Conservation (phyloP, 2,797 vertebrate species). For the Pelochelys cantorii region DNA sequence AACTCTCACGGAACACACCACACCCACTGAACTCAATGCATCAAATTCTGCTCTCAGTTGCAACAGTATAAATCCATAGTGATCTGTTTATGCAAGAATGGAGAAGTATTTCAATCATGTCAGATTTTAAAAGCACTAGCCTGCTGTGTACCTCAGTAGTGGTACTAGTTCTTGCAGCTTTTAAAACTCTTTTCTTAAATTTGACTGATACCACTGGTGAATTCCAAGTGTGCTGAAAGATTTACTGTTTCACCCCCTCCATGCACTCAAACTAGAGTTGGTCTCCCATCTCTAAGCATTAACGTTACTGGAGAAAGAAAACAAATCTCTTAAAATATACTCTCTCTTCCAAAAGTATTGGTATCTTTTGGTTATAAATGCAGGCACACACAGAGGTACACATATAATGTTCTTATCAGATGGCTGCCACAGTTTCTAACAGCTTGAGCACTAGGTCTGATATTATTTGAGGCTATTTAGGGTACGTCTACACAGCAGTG, state of each 20-base stretch:
- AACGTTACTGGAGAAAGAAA: slow-evolving; percentile 61
- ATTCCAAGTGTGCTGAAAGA: slow-evolving; percentile 72
- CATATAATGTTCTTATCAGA: neutral
- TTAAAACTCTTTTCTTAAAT: slow-evolving; percentile 71
- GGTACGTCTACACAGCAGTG: too few species aligned
- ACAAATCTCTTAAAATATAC: slow-evolving; percentile 26
- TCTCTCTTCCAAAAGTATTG: slow-evolving; percentile 16
- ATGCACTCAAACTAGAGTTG: slow-evolving; percentile 44
- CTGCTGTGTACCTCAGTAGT: slow-evolving; percentile 75
- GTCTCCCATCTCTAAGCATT: slow-evolving; percentile 42
- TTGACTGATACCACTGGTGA: slow-evolving; percentile 73
- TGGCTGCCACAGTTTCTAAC: neutral
- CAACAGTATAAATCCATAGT: slow-evolving; percentile 66
- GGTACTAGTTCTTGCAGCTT: slow-evolving; percentile 73
- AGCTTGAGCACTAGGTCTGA: neutral
- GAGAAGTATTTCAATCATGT: slow-evolving; percentile 81
- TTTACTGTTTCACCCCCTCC: slow-evolving; percentile 58
- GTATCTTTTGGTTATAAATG: neutral
- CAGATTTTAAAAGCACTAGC: slow-evolving; percentile 79
- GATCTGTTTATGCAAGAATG: slow-evolving; percentile 75
- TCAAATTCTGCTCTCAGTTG: slow-evolving; percentile 61
- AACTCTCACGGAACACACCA: slow-evolving; percentile 47
- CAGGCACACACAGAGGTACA: neutral
- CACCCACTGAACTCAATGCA: slow-evolving; percentile 61
- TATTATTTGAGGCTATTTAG: neutral